Evolutionary conservation across 1,140 invertebrate species (phyloP).

Genomic region (Drosophila nebulosa): DNA sequence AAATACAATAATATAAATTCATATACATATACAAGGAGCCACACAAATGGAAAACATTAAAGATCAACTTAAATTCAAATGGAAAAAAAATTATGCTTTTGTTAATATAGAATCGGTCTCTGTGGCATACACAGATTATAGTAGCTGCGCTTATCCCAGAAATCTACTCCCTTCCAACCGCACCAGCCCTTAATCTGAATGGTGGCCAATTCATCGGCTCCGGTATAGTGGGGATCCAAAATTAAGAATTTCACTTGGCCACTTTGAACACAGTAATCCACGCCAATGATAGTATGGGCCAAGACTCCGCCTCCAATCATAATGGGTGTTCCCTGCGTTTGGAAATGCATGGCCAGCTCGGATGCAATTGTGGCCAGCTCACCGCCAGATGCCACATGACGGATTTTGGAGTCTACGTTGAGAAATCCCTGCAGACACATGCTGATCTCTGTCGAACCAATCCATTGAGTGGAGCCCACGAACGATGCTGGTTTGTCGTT

Average conservation of each 20-base stretch:
- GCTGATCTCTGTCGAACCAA: slow-evolving; percentile 98
- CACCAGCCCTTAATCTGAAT: slow-evolving; percentile 94
- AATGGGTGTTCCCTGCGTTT: slow-evolving; percentile 95
- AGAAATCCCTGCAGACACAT: slow-evolving; percentile 93
- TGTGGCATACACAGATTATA: slow-evolving; percentile 97
- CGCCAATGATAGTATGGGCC: slow-evolving; percentile 98
- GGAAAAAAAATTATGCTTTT: slow-evolving; percentile 2
- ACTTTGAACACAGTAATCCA: slow-evolving; percentile 91
- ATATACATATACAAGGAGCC: not conserved
- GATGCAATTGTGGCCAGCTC: slow-evolving; percentile 91
- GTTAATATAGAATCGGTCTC: slow-evolving; percentile 83
- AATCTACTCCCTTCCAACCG: slow-evolving; percentile 94
- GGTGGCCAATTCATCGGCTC: slow-evolving; percentile 86
- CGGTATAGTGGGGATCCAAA: slow-evolving; percentile 98
- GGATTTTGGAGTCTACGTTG: slow-evolving; percentile 90
- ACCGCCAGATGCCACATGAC: slow-evolving; percentile 91
- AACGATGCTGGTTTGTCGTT: slow-evolving; percentile 95
- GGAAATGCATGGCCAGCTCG: slow-evolving; percentile 94
- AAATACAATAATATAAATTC: not conserved
- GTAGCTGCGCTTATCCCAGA: slow-evolving; percentile 95
- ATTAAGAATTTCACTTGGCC: slow-evolving; percentile 94
- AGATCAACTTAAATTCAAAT: slow-evolving; percentile 33
- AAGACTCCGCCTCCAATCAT: slow-evolving; percentile 99
- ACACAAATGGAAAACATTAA: not conserved
- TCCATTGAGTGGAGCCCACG: slow-evolving; percentile 96